phyloP scores from a whole-genome alignment of 2,797 vertebrate species.

The Tympanoctomys barrerae region DNA sequence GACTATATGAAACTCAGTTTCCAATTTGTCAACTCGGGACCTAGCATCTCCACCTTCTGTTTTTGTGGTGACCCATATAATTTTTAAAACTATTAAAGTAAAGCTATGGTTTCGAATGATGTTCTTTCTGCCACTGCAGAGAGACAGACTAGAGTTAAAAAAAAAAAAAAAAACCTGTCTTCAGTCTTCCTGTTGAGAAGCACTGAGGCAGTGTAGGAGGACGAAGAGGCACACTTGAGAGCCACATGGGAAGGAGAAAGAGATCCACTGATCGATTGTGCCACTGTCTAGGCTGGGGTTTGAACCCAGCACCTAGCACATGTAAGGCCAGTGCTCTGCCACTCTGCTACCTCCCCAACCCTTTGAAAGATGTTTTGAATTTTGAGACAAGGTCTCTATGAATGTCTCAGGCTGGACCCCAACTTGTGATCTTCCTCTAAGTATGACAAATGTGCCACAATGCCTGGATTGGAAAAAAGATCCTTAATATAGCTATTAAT shows the following conservation, averaged over 20 bases:
- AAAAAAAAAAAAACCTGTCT: background rate
- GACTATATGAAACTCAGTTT: background rate
- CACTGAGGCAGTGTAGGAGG: background rate
- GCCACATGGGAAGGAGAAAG: background rate
- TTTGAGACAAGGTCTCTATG: background rate
- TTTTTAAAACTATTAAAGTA: background rate
- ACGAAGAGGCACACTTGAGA: background rate
- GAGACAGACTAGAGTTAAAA: background rate
- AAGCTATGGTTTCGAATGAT: background rate
- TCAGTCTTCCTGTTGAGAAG: background rate
- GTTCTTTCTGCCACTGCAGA: background rate
- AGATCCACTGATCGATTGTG: background rate
- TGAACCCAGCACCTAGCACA: background rate
- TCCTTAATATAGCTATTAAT: background rate
- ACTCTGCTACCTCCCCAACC: background rate
- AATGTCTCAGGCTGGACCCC: background rate
- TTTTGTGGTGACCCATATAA: background rate
- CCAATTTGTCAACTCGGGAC: background rate
- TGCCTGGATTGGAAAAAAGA: background rate
- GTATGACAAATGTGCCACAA: background rate
- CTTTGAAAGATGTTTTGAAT: background rate
- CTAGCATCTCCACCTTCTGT: background rate
- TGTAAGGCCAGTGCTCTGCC: background rate
- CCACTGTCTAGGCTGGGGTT: background rate
- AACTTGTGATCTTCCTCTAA: background rate